phyloP scores from a whole-genome alignment of 2,113 vertebrate species.

The Sebastes fasciatus region DNA sequence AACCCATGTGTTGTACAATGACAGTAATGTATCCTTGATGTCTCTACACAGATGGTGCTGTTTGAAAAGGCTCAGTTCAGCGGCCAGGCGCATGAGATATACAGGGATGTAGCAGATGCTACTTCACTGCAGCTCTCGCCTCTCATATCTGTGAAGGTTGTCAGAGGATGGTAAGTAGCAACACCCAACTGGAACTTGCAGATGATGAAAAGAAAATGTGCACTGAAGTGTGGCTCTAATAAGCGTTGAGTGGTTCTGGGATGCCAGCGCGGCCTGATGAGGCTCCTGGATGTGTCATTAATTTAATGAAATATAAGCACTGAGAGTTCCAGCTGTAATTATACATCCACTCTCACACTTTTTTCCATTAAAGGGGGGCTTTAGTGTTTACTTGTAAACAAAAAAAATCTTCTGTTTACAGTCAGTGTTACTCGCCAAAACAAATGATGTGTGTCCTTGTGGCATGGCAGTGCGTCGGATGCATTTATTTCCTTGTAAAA shows the following conservation, averaged over 20 bases:
- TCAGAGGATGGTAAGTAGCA: slow-evolving; percentile 92
- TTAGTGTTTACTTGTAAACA: neutral
- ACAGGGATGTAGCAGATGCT: slow-evolving; percentile 87
- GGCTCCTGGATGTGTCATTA: neutral
- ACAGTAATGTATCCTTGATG: neutral
- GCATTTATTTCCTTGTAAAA: neutral
- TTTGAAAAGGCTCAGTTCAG: slow-evolving; percentile 83
- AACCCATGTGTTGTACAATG: too few relatives aligned
- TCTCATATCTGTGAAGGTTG: slow-evolving; percentile 87
- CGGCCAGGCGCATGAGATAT: slow-evolving; percentile 87
- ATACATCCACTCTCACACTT: neutral
- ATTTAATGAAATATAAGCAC: slow-evolving; percentile 9
- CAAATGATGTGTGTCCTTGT: neutral
- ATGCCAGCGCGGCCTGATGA: neutral
- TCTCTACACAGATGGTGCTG: slow-evolving; percentile 87
- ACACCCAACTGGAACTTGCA: neutral
- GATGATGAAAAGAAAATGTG: neutral
- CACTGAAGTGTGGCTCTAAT: slow-evolving; percentile 2
- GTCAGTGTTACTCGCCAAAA: neutral
- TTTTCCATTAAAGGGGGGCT: neutral
- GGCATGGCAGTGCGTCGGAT: neutral
- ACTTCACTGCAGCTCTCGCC: slow-evolving; percentile 88
- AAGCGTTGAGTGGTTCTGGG: slow-evolving; percentile 23
- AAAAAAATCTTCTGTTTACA: neutral
- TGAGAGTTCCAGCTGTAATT: neutral